Base-by-base conservation (phyloP, 2,888 invertebrate species). In the Ectobius pallidus region DNA sequence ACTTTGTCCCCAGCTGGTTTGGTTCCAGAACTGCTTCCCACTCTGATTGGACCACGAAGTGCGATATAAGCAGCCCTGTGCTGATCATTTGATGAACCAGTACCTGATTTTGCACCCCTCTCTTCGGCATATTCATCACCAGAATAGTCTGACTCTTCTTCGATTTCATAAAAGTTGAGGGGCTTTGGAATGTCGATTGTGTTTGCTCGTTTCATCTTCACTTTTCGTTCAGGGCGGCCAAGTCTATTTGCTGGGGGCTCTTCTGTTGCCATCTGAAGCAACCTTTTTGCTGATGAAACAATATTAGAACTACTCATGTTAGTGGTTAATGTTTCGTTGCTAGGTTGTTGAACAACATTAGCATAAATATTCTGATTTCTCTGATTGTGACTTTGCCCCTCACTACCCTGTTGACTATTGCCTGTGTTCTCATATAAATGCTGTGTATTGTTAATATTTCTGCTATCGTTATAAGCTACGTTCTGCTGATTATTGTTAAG, bases 121-220 rank as follows among this genome's bases (percentile, higher is more conserved):
- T 70, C 72, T 65, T 86, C 86, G 63, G 87, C 86, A 20, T 86
- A 85, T 73, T 84, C 84, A 74, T 82, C 82, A 70, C 82, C 82
- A 61, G 84, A 84, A 75, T 83, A 84, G 71, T 82, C 82, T n/a
- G 77, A 77, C 7, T 78, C 77, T 22, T 78, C 78, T 52, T 77
- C 75, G 14, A 77, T 76, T 25, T 79, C 79, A 65, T 80, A 80
- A 81, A 62, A 85, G 84, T 79, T 88, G 83, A 86, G 77, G 0
- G 90, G 88, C 79, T 92, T 92, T 0, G 94, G 94, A 80, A 95
- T 94, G 80, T 95, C 94, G 75, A 95, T 93, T 1, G 95, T 95
- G 78, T 95, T 95, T 3, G 95, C 94, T 18, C 95, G 88, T 82
- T 94, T 95, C 90, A 95, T 92, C 78, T 91, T 89, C 27, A 90